A percentile compares a stretch with the other conserved stretches of the same genome.
Conservation (phyloP, 2,113 vertebrate species). For the Aptenodytes patagonicus region DNA sequence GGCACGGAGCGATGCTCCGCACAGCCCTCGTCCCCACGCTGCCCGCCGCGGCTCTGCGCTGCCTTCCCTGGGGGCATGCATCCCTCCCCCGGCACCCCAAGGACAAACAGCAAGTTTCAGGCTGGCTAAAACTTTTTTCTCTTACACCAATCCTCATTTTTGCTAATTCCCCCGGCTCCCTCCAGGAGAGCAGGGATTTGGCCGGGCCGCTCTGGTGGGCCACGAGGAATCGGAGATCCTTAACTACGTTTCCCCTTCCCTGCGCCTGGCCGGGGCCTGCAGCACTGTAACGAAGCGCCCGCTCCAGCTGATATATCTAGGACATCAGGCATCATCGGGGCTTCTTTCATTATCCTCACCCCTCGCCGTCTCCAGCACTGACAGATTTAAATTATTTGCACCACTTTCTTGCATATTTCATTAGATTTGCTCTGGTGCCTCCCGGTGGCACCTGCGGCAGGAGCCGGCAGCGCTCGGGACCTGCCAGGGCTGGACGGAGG, state of each 20-base stretch:
- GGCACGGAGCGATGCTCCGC: rapidly evolving
- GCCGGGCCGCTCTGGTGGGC: background rate
- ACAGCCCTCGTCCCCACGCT: background rate
- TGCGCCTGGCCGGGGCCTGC: rapidly evolving
- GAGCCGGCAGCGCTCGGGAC: rapidly evolving
- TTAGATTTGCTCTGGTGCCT: background rate
- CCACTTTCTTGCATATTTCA: background rate
- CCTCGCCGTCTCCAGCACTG: background rate
- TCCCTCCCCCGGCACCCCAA: background rate
- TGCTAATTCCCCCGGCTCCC: background rate
- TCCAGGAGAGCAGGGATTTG: background rate
- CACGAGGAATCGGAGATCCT: rapidly evolving
- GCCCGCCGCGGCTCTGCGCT: rapidly evolving
- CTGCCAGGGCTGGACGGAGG: background rate
- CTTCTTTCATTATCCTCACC: background rate
- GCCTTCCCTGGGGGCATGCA: background rate
- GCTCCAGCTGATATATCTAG: background rate
- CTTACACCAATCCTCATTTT: background rate
- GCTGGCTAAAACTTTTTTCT: background rate
- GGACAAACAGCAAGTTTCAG: rapidly evolving
- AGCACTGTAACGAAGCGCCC: background rate
- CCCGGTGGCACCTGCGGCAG: background rate
- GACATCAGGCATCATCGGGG: background rate
- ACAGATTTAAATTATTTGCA: background rate
- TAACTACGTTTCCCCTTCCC: background rate